These are phyloP conservation scores for Telmatherina bonti DNA, from an alignment of 2,797 vertebrate species.

Conservation along the genomic window DNA sequence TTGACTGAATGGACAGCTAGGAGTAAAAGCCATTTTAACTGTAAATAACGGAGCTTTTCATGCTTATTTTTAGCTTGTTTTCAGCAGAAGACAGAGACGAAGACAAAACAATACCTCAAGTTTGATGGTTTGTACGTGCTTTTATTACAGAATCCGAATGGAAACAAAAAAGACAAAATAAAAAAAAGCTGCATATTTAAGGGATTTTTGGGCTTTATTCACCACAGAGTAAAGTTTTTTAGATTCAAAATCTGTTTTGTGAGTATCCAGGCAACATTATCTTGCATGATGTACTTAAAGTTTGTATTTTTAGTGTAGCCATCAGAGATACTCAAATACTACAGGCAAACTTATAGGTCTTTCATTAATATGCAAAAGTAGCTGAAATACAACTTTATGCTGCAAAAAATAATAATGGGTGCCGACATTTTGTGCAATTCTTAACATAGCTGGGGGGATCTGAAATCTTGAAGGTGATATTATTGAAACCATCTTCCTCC, in stretches of 20 bases:
- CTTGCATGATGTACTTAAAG: not conserved
- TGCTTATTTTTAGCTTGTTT: constrained; percentile 47
- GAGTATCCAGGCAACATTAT: no score
- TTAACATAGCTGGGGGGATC: no score
- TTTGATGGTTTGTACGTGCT: not conserved
- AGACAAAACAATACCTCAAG: not conserved
- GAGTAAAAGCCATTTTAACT: constrained; percentile 39
- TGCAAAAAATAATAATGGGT: not conserved
- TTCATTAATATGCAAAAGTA: not conserved
- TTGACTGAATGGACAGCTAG: constrained; percentile 37
- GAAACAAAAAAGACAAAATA: not conserved
- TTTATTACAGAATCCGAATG: constrained; percentile 1
- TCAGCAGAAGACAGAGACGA: not conserved
- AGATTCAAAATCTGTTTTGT: no score
- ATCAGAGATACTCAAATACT: not conserved
- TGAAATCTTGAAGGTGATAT: no score
- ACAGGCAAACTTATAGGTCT: not conserved
- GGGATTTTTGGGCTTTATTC: not conserved
- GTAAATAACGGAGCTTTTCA: constrained; percentile 35
- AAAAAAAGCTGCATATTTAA: not conserved
- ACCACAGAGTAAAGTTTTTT: not conserved
- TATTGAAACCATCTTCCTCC: not conserved
- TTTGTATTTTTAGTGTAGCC: not conserved
- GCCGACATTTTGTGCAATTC: not conserved
- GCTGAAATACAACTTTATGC: not conserved